A percentile compares a stretch with the other conserved stretches of the same genome.
phyloP scores from a whole-genome alignment of 2,797 vertebrate genomes.

The Poeciliopsis turneri region DNA sequence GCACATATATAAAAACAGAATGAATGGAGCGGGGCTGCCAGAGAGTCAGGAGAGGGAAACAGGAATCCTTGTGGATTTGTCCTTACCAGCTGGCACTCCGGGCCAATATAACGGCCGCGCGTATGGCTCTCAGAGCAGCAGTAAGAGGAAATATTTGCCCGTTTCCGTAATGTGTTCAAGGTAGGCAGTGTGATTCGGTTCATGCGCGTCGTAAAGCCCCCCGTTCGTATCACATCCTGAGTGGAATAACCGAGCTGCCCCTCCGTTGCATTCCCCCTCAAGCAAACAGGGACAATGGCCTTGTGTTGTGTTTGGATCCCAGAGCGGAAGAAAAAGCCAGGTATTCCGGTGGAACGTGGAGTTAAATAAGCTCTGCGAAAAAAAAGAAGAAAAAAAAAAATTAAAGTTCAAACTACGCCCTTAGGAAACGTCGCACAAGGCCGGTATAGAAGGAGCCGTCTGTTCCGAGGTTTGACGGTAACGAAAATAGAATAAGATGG shows the following conservation, averaged over 20 bases:
- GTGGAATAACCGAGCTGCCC: constrained; percentile 64
- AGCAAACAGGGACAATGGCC: constrained; percentile 69
- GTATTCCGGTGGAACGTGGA: constrained; percentile 32
- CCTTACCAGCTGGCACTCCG: constrained; percentile 78
- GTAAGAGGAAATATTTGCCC: constrained; percentile 78
- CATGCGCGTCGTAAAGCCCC: constrained; percentile 73
- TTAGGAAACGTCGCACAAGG: constrained; percentile 52
- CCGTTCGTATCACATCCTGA: constrained; percentile 75
- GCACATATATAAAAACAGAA: constrained; percentile 82
- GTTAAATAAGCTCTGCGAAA: constrained; percentile 47
- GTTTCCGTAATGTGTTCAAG: constrained; percentile 77
- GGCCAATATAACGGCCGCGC: constrained; percentile 77
- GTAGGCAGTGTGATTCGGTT: constrained; percentile 69
- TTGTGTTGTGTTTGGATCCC: constrained; percentile 72
- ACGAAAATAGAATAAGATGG: constrained; percentile 43
- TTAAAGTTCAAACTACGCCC: constrained; percentile 53
- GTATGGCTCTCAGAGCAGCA: constrained; percentile 74
- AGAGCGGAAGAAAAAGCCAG: constrained; percentile 26
- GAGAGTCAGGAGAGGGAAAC: constrained; percentile 68
- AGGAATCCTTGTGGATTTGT: constrained; percentile 77
- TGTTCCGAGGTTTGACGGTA: constrained; percentile 56
- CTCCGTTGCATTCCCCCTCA: constrained; percentile 43
- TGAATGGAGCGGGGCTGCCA: constrained; percentile 80
- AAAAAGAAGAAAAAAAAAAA: too few species aligned
- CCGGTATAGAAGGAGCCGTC: constrained; percentile 54